These are phyloP conservation scores for Rhaphigaster nebulosa DNA, from an alignment of 2,888 invertebrate species.

Conservation along the genomic window DNA sequence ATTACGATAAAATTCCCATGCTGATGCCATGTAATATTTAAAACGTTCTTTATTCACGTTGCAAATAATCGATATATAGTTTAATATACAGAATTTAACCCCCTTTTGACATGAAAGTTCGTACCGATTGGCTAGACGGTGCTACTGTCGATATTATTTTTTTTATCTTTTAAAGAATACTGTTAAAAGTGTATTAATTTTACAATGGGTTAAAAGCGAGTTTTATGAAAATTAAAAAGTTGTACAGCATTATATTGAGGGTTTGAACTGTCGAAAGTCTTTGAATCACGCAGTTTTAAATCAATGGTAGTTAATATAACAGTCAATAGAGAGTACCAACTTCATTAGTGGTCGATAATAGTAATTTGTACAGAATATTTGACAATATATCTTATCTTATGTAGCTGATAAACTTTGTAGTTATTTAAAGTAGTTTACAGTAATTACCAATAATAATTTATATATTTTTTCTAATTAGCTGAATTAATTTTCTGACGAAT, in stretches of 20 bases:
- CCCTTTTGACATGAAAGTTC: neutral
- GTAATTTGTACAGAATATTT: neutral
- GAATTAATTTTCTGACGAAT: neutral
- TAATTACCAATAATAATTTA: neutral
- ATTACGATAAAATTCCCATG: neutral
- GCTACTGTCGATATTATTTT: neutral
- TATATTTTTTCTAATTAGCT: neutral
- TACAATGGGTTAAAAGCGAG: neutral
- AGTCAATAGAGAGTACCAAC: neutral
- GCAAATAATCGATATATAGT: neutral
- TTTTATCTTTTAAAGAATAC: too few species aligned
- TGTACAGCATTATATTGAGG: neutral
- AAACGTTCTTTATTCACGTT: neutral
- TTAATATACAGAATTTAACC: neutral
- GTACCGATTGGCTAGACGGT: neutral
- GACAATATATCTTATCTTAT: neutral
- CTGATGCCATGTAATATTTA: slow-evolving; percentile 7
- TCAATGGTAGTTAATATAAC: slow-evolving; percentile 26
- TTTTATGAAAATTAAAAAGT: neutral
- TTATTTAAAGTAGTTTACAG: neutral
- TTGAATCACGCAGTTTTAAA: neutral
- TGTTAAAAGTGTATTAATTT: neutral
- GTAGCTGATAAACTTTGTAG: neutral
- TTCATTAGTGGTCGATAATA: neutral
- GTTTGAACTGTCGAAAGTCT: neutral